Conservation (phyloP, 2,888 invertebrate genomes). For the Monochamus alternatus region DNA sequence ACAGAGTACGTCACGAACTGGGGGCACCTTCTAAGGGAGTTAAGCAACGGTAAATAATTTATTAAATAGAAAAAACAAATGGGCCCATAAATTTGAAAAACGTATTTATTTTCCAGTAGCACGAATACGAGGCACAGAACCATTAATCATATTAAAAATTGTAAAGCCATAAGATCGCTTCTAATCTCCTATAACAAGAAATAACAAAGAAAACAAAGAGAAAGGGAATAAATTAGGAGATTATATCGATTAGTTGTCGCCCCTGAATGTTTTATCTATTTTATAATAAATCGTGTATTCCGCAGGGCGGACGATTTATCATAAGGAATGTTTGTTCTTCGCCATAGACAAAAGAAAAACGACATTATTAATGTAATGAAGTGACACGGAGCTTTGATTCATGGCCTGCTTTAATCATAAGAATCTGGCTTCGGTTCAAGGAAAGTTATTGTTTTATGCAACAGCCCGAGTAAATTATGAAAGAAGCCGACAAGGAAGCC, state of each 20-base stretch:
- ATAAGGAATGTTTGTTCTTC: conserved; percentile 33
- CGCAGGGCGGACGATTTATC: conserved; percentile 28
- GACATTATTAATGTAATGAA: conserved; percentile 59
- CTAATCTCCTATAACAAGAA: conserved; percentile 27
- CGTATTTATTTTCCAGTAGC: conserved; percentile 17
- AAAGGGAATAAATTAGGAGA: conserved; percentile 34
- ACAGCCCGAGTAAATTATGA: conserved; percentile 40
- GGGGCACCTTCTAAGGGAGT: no score
- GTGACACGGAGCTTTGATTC: conserved; percentile 55
- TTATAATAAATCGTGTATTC: conserved; percentile 33
- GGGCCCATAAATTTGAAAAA: conserved; percentile 3
- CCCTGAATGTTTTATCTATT: conserved; percentile 34
- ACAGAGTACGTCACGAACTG: no score
- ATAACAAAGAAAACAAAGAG: conserved; percentile 22
- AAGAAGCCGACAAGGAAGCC: conserved; percentile 32
- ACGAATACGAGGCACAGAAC: neutral
- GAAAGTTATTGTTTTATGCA: conserved; percentile 53
- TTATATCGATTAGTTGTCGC: conserved; percentile 34
- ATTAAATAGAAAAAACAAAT: neutral
- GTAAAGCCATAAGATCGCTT: conserved; percentile 31
- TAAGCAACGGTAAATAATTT: neutral
- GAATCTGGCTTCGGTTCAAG: conserved; percentile 53
- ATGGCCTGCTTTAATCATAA: conserved; percentile 53
- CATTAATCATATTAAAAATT: conserved; percentile 37
- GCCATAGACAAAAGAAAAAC: conserved; percentile 50